A percentile compares a stretch with the other conserved stretches of the same genome.
These are phyloP conservation scores for Aythya baeri DNA, from an alignment of 2,113 vertebrate genomes.

Conservation along the genomic window DNA sequence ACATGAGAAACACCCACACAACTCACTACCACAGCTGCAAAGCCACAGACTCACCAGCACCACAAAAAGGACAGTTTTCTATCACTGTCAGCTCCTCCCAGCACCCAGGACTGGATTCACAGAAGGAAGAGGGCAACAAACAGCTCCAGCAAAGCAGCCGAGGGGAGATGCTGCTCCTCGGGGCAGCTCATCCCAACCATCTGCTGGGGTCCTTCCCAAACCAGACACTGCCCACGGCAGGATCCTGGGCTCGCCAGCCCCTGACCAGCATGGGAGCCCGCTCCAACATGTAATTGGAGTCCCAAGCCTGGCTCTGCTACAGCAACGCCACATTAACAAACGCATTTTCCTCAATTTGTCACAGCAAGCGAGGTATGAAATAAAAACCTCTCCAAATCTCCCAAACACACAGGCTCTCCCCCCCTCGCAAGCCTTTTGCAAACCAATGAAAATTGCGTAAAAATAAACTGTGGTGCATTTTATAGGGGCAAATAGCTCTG, in stretches of 20 bases:
- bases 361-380: neutral
- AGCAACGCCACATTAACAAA: neutral
- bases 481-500: conserved; percentile 11
- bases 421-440: neutral
- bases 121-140: too few species aligned
- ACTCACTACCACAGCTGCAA: neutral
- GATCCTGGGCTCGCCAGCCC: neutral
- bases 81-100: neutral
- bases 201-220: neutral
- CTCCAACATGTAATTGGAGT: accelerated
- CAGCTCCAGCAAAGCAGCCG: neutral
- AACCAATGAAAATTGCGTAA: neutral
- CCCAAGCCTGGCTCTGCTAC: neutral
- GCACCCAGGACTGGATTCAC: neutral
- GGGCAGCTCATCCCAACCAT: neutral
- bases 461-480: conserved; percentile 27
- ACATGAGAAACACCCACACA: neutral
- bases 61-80: neutral
- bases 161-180: neutral
- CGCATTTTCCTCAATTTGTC: conserved; percentile 42
- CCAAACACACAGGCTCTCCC: neutral
- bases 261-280: accelerated
- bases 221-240: neutral
- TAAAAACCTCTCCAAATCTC: neutral
- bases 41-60: neutral